Conservation (phyloP, 2,113 vertebrate genomes). For the Tragulus kanchil region DNA sequence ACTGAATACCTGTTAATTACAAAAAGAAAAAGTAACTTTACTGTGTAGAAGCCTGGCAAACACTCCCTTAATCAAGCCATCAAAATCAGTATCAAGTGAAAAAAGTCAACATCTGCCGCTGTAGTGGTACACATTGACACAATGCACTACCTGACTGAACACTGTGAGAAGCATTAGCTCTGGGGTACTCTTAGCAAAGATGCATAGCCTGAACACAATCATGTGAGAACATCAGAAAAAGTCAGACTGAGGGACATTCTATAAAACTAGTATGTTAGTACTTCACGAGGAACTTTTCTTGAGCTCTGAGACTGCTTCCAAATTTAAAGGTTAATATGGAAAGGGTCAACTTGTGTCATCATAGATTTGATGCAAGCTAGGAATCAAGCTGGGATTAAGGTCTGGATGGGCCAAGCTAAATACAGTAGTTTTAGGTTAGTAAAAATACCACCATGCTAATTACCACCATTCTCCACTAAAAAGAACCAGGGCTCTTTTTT, state of each 20-base stretch:
- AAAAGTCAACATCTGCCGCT: background rate
- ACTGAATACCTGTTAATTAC: background rate
- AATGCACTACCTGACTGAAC: background rate
- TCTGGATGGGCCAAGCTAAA: background rate
- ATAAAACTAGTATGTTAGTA: background rate
- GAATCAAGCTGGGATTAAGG: background rate
- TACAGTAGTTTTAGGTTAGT: background rate
- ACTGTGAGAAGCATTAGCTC: background rate
- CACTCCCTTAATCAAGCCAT: background rate
- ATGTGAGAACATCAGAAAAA: background rate
- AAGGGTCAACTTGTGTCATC: background rate
- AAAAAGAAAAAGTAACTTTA: slow-evolving; percentile 2
- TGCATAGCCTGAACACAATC: background rate
- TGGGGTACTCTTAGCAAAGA: background rate
- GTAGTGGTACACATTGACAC: background rate
- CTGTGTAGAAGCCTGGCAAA: background rate
- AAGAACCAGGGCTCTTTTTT: background rate
- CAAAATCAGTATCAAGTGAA: background rate
- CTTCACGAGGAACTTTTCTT: background rate
- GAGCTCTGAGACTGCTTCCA: background rate
- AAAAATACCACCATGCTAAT: background rate
- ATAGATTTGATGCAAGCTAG: background rate
- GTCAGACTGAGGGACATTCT: background rate
- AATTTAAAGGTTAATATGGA: background rate
- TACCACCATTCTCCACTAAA: background rate